These are phyloP conservation scores for Mastigias papua DNA, from an alignment of 30 jellyfish, hydroid and myxozoan genomes.

Conservation along the genomic window DNA sequence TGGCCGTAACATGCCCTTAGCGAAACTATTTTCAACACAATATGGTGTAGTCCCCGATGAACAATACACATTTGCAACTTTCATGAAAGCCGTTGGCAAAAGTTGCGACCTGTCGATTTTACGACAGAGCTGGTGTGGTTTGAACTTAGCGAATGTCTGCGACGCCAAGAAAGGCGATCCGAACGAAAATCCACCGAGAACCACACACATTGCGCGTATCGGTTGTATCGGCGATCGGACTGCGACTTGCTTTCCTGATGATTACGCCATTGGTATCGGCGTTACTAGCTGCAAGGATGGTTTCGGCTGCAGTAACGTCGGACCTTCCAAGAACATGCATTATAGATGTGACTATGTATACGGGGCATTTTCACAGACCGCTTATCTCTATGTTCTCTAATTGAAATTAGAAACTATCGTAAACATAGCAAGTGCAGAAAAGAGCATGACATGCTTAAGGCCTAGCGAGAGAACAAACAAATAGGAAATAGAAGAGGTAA, in stretches of 20 bases:
- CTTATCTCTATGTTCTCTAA: conserved; percentile 86
- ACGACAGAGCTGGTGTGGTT: conserved; percentile 99
- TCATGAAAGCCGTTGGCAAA: conserved; percentile 95
- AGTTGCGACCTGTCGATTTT: conserved; percentile 94
- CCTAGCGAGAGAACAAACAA: too few relatives aligned
- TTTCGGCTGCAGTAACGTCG: conserved; percentile 98
- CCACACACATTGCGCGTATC: conserved; percentile 95
- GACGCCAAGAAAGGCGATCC: conserved; percentile 92
- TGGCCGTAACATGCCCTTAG: conserved; percentile 87
- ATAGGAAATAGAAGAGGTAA: too few relatives aligned
- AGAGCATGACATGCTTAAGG: too few relatives aligned
- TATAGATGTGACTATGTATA: conserved; percentile 98
- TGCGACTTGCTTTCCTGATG: conserved; percentile 99
- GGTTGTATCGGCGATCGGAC: conserved; percentile 99
- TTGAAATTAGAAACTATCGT: background rate
- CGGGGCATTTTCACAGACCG: conserved; percentile 99
- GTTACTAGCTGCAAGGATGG: conserved; percentile 99
- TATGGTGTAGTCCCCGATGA: conserved; percentile 98
- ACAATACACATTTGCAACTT: conserved; percentile 96
- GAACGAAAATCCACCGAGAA: conserved; percentile 92
- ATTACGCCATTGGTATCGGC: conserved; percentile 98
- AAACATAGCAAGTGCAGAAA: background rate
- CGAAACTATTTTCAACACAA: conserved; percentile 83
- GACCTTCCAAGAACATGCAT: conserved; percentile 97
- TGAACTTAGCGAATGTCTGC: conserved; percentile 95